Percentiles rank a stretch among this genome's conserved stretches.
Evolutionary conservation across 2,888 invertebrate genomes (phyloP).

Genomic region (Bembecia ichneumoniformis): DNA sequence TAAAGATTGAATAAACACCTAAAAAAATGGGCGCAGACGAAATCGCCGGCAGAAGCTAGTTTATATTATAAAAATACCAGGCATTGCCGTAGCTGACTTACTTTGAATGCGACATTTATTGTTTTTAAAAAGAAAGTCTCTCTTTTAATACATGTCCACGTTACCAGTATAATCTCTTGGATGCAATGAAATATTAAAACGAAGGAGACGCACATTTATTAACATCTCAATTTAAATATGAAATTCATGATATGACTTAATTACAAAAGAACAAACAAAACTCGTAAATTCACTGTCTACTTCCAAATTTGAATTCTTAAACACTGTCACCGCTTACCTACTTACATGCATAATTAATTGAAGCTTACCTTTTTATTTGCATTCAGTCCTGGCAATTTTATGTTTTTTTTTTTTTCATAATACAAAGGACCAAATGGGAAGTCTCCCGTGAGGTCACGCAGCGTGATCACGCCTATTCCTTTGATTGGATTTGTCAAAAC

Average conservation of each 20-base stretch:
- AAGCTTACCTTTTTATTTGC: constrained; percentile 9
- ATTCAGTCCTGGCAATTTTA: constrained; percentile 10
- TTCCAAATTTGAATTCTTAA: constrained; percentile 4
- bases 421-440: constrained; percentile 9
- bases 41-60: too few species aligned
- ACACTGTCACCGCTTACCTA: constrained; percentile 1
- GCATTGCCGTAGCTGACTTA: too few species aligned
- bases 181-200: too few species aligned
- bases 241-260: background rate
- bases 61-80: too few species aligned
- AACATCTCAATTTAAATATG: background rate
- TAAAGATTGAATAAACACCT: too few species aligned
- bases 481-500: constrained; percentile 22
- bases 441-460: constrained; percentile 13
- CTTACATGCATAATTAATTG: constrained; percentile 13
- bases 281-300: background rate
- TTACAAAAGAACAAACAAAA: background rate
- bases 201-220: background rate
- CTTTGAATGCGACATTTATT: too few species aligned
- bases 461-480: constrained; percentile 7
- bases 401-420: constrained; percentile 5
- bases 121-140: too few species aligned
- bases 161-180: too few species aligned
- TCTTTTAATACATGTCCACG: too few species aligned
- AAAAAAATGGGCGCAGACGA: too few species aligned